Percentiles rank a stretch among this genome's conserved stretches.
Evolutionary conservation across 1,140 invertebrate species (phyloP).

Genomic region (Magallana gigas): DNA sequence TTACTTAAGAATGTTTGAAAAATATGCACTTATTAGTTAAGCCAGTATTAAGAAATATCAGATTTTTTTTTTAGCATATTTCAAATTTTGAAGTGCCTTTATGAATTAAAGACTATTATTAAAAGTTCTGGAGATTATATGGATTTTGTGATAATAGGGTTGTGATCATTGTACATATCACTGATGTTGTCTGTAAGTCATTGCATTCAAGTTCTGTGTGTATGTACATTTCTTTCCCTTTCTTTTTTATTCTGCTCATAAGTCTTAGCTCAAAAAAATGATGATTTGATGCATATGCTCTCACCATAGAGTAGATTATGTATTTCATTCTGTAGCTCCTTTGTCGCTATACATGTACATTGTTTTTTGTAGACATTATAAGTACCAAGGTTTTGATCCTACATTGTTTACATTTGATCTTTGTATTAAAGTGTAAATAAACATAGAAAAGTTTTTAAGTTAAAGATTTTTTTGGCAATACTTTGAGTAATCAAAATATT

Average conservation of each 20-base stretch:
- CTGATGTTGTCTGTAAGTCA: background rate
- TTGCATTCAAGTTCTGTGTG: no score
- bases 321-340: no score
- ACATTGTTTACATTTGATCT: no score
- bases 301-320: no score
- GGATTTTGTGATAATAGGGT: slow-evolving; percentile 17
- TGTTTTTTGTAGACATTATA: no score
- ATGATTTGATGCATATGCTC: background rate
- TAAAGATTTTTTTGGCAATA: no score
- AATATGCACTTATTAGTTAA: slow-evolving; percentile 8
- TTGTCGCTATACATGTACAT: no score
- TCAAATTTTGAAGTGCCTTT: background rate
- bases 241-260: background rate
- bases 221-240: background rate
- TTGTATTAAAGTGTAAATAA: no score
- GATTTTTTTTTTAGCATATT: no score
- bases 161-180: slow-evolving; percentile 26
- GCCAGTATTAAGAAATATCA: background rate
- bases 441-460: no score
- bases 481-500: no score
- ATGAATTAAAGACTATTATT: background rate
- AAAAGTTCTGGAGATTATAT: slow-evolving; percentile 17
- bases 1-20: background rate
- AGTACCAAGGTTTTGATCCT: no score
- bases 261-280: background rate